phyloP scores from a whole-genome alignment of 1,140 invertebrate genomes.

The Drosophila willistoni region DNA sequence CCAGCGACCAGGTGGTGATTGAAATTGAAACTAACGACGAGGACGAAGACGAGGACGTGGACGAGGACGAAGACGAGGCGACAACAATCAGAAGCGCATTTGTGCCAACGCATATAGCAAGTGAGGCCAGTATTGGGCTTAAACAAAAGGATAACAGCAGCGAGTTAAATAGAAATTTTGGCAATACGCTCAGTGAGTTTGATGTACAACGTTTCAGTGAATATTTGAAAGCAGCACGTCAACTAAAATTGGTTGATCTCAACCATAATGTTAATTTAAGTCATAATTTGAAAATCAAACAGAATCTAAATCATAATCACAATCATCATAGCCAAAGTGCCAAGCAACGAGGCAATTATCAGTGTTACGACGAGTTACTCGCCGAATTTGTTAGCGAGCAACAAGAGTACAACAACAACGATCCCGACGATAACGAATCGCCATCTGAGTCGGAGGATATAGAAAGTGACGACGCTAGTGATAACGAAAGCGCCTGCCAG shows the following conservation, averaged over 20 bases:
- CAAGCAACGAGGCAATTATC: conserved; percentile 42
- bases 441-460: neutral
- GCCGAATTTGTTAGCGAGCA: conserved; percentile 72
- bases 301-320: conserved; percentile 15
- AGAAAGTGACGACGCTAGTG: conserved; percentile 35
- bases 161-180: conserved; percentile 8
- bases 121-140: neutral
- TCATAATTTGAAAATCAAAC: conserved; percentile 18
- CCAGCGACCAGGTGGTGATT: conserved; percentile 60
- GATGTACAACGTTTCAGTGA: conserved; percentile 73
- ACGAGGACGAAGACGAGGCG: conserved; percentile 20
- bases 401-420: conserved; percentile 35
- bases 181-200: conserved; percentile 62
- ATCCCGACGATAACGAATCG: conserved; percentile 19
- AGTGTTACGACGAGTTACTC: conserved; percentile 78
- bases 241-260: conserved; percentile 53
- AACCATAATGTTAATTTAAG: neutral
- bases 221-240: conserved; percentile 62
- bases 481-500: conserved; percentile 52
- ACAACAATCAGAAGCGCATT: conserved; percentile 55
- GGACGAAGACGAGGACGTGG: conserved; percentile 19
- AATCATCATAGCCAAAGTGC: conserved; percentile 5
- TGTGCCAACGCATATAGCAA: conserved; percentile 41
- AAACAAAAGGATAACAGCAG: neutral
- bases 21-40: conserved; percentile 64